Conservation (phyloP, 2,797 vertebrate genomes). For the Parauchenoglanis punctatus region DNA sequence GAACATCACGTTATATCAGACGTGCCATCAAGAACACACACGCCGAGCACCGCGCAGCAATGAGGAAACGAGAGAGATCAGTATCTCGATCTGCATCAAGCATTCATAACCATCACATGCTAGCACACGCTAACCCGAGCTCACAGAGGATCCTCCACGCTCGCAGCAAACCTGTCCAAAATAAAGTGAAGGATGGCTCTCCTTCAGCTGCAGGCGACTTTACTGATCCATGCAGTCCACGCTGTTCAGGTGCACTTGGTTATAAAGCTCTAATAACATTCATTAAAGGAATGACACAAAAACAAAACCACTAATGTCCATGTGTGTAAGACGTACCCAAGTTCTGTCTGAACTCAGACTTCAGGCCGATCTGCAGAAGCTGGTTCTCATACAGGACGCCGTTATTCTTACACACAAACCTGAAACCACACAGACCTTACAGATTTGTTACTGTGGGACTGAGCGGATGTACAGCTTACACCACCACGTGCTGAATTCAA, state of each 20-base stretch:
- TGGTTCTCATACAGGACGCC: slow-evolving; percentile 93
- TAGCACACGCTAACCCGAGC: background rate
- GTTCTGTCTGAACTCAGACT: slow-evolving; percentile 92
- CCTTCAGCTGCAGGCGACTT: background rate
- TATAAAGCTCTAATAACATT: background rate
- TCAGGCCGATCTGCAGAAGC: slow-evolving; percentile 90
- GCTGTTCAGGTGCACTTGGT: background rate
- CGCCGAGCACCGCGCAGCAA: background rate
- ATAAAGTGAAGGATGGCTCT: no score
- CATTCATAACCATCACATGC: background rate
- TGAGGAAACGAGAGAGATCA: background rate
- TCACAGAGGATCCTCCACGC: background rate
- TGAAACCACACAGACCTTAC: slow-evolving; percentile 51
- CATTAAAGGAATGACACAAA: background rate
- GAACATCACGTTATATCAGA: background rate
- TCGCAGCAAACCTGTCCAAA: background rate
- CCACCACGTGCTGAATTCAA: no score
- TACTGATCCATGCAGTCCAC: background rate
- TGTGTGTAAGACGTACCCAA: slow-evolving; percentile 72
- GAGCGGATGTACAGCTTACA: no score
- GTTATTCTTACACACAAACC: slow-evolving; percentile 94
- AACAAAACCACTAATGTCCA: background rate
- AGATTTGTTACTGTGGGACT: background rate
- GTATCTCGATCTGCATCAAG: background rate
- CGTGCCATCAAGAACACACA: background rate